Percentiles rank a stretch among this genome's conserved stretches.
Evolutionary conservation across 2,797 vertebrate genomes (phyloP).

Genomic region (Smutsia gigantea): DNA sequence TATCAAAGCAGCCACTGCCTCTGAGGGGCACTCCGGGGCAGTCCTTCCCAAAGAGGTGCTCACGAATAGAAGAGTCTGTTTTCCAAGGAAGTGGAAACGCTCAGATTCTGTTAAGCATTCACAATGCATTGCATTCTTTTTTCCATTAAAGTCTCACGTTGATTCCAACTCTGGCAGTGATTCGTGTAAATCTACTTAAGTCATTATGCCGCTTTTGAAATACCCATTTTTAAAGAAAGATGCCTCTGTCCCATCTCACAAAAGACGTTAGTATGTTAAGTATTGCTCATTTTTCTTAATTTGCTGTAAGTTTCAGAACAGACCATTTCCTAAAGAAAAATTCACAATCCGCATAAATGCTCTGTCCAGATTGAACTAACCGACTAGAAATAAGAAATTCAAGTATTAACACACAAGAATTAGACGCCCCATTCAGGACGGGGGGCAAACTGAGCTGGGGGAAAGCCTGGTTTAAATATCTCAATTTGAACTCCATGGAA

Average conservation of each 20-base stretch:
- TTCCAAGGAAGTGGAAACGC: neutral
- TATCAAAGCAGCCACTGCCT: neutral
- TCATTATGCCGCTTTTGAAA: neutral
- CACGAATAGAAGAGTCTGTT: neutral
- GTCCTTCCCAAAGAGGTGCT: neutral
- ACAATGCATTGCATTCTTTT: neutral
- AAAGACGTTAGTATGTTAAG: neutral
- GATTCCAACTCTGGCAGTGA: neutral
- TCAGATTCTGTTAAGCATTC: neutral
- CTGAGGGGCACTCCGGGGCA: accelerated
- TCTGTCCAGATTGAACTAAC: neutral
- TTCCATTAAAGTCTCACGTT: neutral
- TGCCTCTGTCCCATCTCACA: neutral
- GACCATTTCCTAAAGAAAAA: slow-evolving; percentile 1
- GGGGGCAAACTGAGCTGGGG: neutral
- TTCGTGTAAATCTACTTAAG: neutral
- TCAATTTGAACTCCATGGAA: slow-evolving; percentile 62
- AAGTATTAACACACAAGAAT: neutral
- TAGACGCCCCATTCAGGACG: neutral
- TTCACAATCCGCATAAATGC: neutral
- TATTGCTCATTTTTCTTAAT: neutral
- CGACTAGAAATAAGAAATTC: neutral
- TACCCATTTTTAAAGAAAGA: neutral
- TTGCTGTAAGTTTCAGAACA: neutral
- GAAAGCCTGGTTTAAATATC: slow-evolving; percentile 56